Evolutionary conservation across 2,888 invertebrate genomes (phyloP).

Genomic region (Lepidocyrtinus sp.): DNA sequence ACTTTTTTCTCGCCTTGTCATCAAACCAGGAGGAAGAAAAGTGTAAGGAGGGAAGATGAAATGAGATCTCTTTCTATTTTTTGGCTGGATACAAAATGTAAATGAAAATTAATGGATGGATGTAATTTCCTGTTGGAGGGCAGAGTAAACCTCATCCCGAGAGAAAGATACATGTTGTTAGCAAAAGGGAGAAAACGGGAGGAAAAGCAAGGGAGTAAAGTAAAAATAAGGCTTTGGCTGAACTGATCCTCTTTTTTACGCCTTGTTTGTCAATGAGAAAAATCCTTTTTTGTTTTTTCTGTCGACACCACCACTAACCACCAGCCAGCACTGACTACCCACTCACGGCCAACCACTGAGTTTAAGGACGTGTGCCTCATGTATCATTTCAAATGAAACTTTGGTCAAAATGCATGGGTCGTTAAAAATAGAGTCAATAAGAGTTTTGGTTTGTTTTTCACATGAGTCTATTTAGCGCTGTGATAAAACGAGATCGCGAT

Average conservation of each 20-base stretch:
- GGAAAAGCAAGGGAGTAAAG: too few species aligned
- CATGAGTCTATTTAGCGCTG: constrained; percentile 8
- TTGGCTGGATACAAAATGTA: constrained; percentile 11
- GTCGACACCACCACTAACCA: not conserved
- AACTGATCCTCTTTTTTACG: not conserved
- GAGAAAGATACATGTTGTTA: constrained; percentile 12
- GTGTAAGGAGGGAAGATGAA: not conserved
- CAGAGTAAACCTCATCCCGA: not conserved
- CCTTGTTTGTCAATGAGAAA: constrained; percentile 2
- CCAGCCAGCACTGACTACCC: not conserved
- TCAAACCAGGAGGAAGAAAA: not conserved
- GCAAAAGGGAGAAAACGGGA: not conserved
- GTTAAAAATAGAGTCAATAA: constrained; percentile 3
- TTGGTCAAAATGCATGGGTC: not conserved
- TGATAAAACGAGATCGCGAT: not conserved
- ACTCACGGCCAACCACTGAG: not conserved
- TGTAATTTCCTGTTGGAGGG: constrained; percentile 38
- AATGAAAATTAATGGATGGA: constrained; percentile 55
- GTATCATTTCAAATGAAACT: not conserved
- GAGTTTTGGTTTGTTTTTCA: constrained; percentile 11
- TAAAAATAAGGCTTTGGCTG: too few species aligned
- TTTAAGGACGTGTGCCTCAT: not conserved
- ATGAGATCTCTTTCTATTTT: not conserved
- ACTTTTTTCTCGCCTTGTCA: constrained; percentile 5
- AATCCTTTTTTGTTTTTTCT: not conserved